Base-by-base conservation (phyloP, 2,888 invertebrate genomes). In the Amphimallon solstitiale region DNA sequence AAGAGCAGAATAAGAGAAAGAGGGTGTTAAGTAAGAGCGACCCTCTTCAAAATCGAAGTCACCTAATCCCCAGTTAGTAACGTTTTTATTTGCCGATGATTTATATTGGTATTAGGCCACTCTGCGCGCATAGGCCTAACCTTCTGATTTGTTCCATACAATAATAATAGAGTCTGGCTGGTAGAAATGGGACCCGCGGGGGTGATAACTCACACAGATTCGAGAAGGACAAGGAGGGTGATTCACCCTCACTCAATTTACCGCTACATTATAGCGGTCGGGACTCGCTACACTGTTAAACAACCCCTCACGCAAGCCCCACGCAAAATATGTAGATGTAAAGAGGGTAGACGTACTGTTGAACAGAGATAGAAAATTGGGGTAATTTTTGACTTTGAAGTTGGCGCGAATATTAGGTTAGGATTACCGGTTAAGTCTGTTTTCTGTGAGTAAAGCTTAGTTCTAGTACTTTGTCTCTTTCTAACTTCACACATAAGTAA, bases 131-230 rank as follows among this genome's bases (percentile, higher is more conserved):
- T 12, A 38, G 40, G 54, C 21, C 80, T 79, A 81, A 81, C 82
- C 80, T 81, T 79, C 81, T 82, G 82, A 82, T 82, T 82, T 82
- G 82, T 81, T 82, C 82, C 80, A 81, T 82, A 81, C 81, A 82
- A 82, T 82, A 82, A 82, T 82, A 82, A 82, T 82, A 82, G 82
- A 82, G 81, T 81, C 80, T 79, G 81, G 77, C 79, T 77, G 80
- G 79, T 79, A 80, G 56, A 56, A 82, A 82, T 82, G 82, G 81
- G 79, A 77, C 82, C 78, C 81, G 71, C 59, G 82, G 81, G 82
- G 79, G 81, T 82, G 80, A 82, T 82, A 82, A 78, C 79, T 82
- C 82, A 81, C 38, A 12, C 46, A n/a, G 46, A 46, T 21, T n/a
- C 46, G 9, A n/a, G 17, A 19, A 19, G 21, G 75, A 75, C 69